Evolutionary conservation across 2,113 vertebrate species (phyloP).

Genomic region (human): GRCh38 chrX:129964001-129964500

Average conservation of each 20-base stretch:
- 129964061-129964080: slow-evolving; percentile 57
- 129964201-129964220: slow-evolving; percentile 23
- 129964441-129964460: too few relatives aligned
- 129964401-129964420: too few relatives aligned
- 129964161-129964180: slow-evolving; percentile 50
- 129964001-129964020: not conserved
- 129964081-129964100: slow-evolving; percentile 31
- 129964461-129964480: too few relatives aligned
- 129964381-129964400: too few relatives aligned
- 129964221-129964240: slow-evolving; percentile 41
- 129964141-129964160: slow-evolving; percentile 23
- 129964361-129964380: too few relatives aligned
- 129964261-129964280: too few relatives aligned
- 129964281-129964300: too few relatives aligned
- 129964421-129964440: too few relatives aligned
- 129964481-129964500: too few relatives aligned
- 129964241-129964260: not conserved
- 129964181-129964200: slow-evolving; percentile 38
- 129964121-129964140: slow-evolving; percentile 58
- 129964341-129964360: too few relatives aligned
- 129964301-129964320: too few relatives aligned
- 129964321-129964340: too few relatives aligned
- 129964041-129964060: slow-evolving; percentile 24
- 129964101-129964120: slow-evolving; percentile 54
- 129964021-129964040: not conserved